A percentile compares a stretch with the other conserved stretches of the same genome.
phyloP scores from a whole-genome alignment of 2,888 invertebrate species.

The Parnassius apollo region DNA sequence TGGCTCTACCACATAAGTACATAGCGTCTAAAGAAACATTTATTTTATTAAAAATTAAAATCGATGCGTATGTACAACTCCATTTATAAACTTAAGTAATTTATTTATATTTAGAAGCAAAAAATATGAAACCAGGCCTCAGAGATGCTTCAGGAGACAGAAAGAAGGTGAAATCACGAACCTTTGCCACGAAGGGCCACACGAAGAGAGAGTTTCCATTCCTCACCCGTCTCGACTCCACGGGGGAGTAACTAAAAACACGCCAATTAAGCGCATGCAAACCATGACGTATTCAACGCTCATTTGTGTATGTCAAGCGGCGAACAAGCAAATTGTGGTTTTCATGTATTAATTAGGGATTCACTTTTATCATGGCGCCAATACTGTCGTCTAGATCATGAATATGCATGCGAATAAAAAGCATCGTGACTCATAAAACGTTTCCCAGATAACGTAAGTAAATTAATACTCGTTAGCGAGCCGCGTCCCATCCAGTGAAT shows the following conservation, averaged over 20 bases:
- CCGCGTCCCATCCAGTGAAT: neutral
- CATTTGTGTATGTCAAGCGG: slow-evolving; percentile 25
- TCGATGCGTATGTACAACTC: too few relatives aligned
- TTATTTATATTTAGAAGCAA: too few relatives aligned
- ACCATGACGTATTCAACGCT: slow-evolving; percentile 12
- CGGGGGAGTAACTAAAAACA: slow-evolving; percentile 12
- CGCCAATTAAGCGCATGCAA: slow-evolving; percentile 24
- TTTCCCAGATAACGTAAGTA: slow-evolving; percentile 43
- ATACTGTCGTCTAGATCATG: slow-evolving; percentile 46
- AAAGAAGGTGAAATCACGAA: slow-evolving; percentile 16
- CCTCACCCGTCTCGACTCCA: slow-evolving; percentile 33
- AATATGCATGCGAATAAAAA: slow-evolving; percentile 52
- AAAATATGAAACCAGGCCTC: neutral
- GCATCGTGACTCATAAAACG: slow-evolving; percentile 59
- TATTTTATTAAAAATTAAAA: too few relatives aligned
- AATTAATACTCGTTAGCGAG: slow-evolving; percentile 30
- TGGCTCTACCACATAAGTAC: too few relatives aligned
- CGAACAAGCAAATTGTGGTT: slow-evolving; percentile 57
- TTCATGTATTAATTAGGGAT: slow-evolving; percentile 70
- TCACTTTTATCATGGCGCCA: slow-evolving; percentile 46
- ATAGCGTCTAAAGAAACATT: too few relatives aligned
- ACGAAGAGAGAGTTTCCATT: slow-evolving; percentile 26
- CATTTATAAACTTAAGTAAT: too few relatives aligned
- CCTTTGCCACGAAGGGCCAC: slow-evolving; percentile 18
- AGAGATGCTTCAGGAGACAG: slow-evolving; percentile 5